Conservation (phyloP, 37 sponge, comb jelly and placozoan species). For the Cliona cf. orientalis region DNA sequence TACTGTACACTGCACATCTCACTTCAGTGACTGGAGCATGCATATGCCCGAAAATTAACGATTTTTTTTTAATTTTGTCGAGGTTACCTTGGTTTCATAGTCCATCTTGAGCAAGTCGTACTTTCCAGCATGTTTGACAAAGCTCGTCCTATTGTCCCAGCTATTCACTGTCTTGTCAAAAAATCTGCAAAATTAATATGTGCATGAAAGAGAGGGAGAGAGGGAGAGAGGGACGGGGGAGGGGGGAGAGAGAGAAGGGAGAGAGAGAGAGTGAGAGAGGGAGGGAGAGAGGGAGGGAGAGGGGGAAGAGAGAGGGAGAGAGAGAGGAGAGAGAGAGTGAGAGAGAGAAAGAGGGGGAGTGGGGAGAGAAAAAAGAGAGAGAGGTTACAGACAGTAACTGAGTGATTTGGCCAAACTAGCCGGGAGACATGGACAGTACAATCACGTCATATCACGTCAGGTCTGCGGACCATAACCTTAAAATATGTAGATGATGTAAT, state of each 20-base stretch:
- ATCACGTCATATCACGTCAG: no score
- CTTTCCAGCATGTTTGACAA: slow-evolving; percentile 82
- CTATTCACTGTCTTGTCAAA: slow-evolving; percentile 85
- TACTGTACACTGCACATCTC: no score
- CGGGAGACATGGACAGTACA: no score
- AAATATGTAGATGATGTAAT: no score
- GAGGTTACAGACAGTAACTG: no score
- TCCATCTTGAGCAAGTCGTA: slow-evolving; percentile 90
- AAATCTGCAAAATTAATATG: slow-evolving; percentile 56
- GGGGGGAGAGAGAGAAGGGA: background rate
- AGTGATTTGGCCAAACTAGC: no score
- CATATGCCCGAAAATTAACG: no score
- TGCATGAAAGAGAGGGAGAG: background rate
- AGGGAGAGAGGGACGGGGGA: background rate
- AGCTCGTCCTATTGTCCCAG: slow-evolving; percentile 77
- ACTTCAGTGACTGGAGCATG: no score
- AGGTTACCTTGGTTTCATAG: slow-evolving; percentile 61
- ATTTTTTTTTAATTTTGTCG: no score
- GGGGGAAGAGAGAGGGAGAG: background rate
- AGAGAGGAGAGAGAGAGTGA: background rate
- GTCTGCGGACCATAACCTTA: no score
- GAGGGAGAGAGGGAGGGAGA: slow-evolving; percentile 5
- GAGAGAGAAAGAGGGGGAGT: no score
- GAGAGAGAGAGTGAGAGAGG: background rate
- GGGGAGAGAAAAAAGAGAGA: no score